Percentiles rank a stretch among this genome's conserved stretches.
Conservation (phyloP, 2,797 vertebrate species). For the Oreochromis mossambicus region DNA sequence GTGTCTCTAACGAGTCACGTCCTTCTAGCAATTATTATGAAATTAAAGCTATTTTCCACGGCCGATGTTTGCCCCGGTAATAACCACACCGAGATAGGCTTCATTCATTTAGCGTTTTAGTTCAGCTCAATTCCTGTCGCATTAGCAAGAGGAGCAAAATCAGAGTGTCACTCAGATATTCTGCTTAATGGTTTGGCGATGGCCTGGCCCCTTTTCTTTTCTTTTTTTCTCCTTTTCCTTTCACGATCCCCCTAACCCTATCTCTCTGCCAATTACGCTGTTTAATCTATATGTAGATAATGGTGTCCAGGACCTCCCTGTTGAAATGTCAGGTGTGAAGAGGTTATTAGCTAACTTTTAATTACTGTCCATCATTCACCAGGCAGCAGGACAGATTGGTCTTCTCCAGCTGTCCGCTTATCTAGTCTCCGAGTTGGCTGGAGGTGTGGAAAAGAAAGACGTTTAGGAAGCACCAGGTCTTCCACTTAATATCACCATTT, state of each 20-base stretch:
- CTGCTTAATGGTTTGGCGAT: slow-evolving; percentile 78
- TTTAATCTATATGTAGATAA: slow-evolving; percentile 99
- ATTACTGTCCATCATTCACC: slow-evolving; percentile 94
- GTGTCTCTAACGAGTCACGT: slow-evolving; percentile 71
- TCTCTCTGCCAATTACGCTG: slow-evolving; percentile 91
- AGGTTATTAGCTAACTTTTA: slow-evolving; percentile 98
- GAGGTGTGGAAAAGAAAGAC: slow-evolving; percentile 35
- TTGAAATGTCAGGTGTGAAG: slow-evolving; percentile 95
- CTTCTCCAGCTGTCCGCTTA: slow-evolving; percentile 58
- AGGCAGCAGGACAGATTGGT: slow-evolving; percentile 76
- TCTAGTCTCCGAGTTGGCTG: slow-evolving; percentile 58
- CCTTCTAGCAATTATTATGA: slow-evolving; percentile 77
- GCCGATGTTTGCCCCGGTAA: slow-evolving; percentile 73
- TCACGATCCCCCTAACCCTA: slow-evolving; percentile 85
- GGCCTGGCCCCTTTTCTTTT: slow-evolving; percentile 68
- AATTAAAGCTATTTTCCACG: slow-evolving; percentile 79
- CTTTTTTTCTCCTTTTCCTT: slow-evolving; percentile 72
- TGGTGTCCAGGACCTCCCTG: slow-evolving; percentile 87
- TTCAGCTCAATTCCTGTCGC: slow-evolving; percentile 90
- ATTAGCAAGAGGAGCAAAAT: slow-evolving; percentile 84
- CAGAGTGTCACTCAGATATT: slow-evolving; percentile 87
- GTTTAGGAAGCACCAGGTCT: slow-evolving; percentile 50
- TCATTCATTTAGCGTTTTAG: slow-evolving; percentile 80
- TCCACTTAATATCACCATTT: slow-evolving; percentile 58
- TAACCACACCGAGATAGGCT: slow-evolving; percentile 71